Evolutionary conservation across 1,140 invertebrate genomes (phyloP), one percentile per base, ranked within the genome.

Genomic region (Halictus rubicundus): DNA sequence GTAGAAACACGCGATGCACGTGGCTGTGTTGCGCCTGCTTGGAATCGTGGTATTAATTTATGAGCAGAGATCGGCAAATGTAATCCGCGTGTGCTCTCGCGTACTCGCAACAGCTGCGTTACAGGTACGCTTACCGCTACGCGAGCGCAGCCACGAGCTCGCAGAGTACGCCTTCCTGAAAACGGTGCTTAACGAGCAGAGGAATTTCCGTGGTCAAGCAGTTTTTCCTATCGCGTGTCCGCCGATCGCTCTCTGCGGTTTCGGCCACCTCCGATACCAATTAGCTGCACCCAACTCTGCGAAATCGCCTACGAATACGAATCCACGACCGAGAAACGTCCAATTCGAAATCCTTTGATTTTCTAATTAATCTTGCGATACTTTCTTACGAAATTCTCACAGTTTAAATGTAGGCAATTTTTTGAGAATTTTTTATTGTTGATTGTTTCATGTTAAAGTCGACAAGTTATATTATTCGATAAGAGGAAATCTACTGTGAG

Each of bases 1-100:
- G 25, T 65, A 63, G 19, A 73, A 32, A 2, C 32, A 21, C 39
- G 59, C 69, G n/a, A 57, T 37, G 52, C 32, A 27, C 60, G 75
- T 79, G 69, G 25, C 57, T 52, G 60, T 59, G 75, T 25, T 57
- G 63, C 54, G 42, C 32, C 42, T 63, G 61, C 68, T 60, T 25
- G 42, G 19, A 70, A 70, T 61, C 59, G 39, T 69, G 39, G 23
- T 60, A 77, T 77, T 77, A 70, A 77, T 70, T 70, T 77, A 69
- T 49, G 42, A 61, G n/a, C 68, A 32, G 65, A 70, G 69, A 77
- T 77, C 42, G 42, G 75, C 61, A 70, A 70, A 77, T 37, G 57
- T 63, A 77, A 77, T 70, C 49, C 49, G 14, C 59, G 68, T 25
- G 27, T 52, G 16, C 57, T 16, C 5, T 61, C 68, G 10, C 9